Evolutionary conservation across 1,140 invertebrate genomes (phyloP), one percentile per base, ranked within the genome.

Genomic region (Scaptomyza graminum): DNA sequence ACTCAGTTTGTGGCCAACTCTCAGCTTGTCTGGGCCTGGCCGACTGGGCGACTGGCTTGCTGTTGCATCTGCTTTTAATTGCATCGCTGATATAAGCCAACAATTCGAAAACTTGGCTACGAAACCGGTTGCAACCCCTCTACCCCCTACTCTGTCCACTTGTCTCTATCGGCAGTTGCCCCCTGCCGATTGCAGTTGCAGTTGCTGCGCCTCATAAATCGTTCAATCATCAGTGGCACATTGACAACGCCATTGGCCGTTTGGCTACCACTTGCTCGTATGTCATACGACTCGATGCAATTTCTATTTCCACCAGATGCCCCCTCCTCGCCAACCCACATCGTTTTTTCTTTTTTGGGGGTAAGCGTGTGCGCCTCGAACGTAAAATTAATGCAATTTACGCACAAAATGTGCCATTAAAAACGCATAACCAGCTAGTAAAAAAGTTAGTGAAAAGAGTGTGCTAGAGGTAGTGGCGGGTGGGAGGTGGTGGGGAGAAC

Each of bases 371-470:
- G 37, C 63, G 62, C 50, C 34, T 71, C 62, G 74, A 76, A 74
- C 79, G 57, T 62, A 63, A 87, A 87, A 87, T 87, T 81, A 85
- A 85, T 87, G 82, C 81, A 87, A 85, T 85, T 85, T 87, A 75
- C 82, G 74, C 77, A 81, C 70, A 85, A 85, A 85, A 87, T 87
- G 82, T 74, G 70, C 82, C 77, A 85, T 85, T 85, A 81, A 85
- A 81, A 81, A 65, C 66, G 69, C 81, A 71, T 70, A 77, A 63
- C 54, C 68, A 74, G 59, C 31, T 49, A 43, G 41, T 41, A 28
- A 28, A 44, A 43, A 31, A 11, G 34, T 22, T 8, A 15, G 28
- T 6, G 43, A 18, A 16, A 34, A 8, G 28, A 12, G 22, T 9
- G 22, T 11, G 25, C 13, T 8, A 28, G 44, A 11, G 15, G 22